A percentile compares a stretch with the other conserved stretches of the same genome.
These are phyloP conservation scores for Hephaestus fuliginosus DNA, from an alignment of 2,797 vertebrate species.

Conservation along the genomic window DNA sequence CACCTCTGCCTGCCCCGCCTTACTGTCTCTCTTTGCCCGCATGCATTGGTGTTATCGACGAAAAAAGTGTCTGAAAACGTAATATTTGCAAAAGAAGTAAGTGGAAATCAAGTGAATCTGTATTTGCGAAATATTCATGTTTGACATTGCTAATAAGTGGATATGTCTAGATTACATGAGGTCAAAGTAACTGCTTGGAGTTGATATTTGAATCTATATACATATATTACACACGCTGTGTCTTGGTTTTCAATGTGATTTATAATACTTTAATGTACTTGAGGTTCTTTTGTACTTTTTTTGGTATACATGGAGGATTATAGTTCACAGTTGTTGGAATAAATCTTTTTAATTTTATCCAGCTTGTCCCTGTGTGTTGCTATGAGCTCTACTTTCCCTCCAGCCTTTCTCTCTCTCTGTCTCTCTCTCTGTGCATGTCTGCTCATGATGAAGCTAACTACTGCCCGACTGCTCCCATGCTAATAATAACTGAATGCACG, in stretches of 20 bases:
- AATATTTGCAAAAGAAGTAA: slow-evolving; percentile 73
- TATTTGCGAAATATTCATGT: slow-evolving; percentile 82
- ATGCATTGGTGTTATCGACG: slow-evolving; percentile 95
- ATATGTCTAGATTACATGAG: slow-evolving; percentile 83
- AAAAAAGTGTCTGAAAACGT: slow-evolving; percentile 83
- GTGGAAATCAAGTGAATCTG: slow-evolving; percentile 76
- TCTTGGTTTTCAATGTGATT: slow-evolving; percentile 90
- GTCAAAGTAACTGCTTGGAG: slow-evolving; percentile 83
- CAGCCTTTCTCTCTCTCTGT: slow-evolving; percentile 57
- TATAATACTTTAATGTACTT: slow-evolving; percentile 90
- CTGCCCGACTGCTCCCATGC: slow-evolving; percentile 62
- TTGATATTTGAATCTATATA: slow-evolving; percentile 83
- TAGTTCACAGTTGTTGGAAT: slow-evolving; percentile 91
- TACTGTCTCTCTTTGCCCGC: slow-evolving; percentile 86
- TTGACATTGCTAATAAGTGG: slow-evolving; percentile 85
- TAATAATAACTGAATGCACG: slow-evolving; percentile 74
- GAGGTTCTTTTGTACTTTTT: slow-evolving; percentile 92
- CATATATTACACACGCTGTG: slow-evolving; percentile 80
- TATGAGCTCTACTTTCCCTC: slow-evolving; percentile 64
- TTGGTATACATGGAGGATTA: slow-evolving; percentile 88
- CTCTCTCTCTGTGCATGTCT: slow-evolving; percentile 69
- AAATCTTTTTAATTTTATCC: slow-evolving; percentile 90
- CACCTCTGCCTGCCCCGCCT: slow-evolving; percentile 70
- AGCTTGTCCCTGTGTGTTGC: slow-evolving; percentile 82
- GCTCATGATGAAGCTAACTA: slow-evolving; percentile 66